These are phyloP conservation scores for Steatornis caripensis DNA, from an alignment of 2,113 vertebrate species.

Conservation along the genomic window DNA sequence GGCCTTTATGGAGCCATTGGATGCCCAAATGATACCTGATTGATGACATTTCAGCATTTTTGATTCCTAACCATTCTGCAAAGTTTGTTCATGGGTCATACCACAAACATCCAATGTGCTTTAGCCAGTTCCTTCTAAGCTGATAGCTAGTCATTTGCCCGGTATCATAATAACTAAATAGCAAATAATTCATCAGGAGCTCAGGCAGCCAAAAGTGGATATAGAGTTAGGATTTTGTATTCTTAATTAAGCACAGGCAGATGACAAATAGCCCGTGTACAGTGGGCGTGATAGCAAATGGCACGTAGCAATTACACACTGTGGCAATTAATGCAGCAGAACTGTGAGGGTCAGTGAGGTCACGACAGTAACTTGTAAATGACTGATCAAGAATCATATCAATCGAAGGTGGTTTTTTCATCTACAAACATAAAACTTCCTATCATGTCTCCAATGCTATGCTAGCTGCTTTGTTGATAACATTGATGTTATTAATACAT, in stretches of 20 bases:
- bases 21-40: background rate
- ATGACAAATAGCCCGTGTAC: background rate
- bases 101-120: background rate
- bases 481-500: conserved; percentile 9
- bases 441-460: background rate
- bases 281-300: background rate
- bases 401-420: background rate
- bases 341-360: background rate
- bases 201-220: background rate
- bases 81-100: background rate
- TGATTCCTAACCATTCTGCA: background rate
- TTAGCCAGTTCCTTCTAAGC: background rate
- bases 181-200: background rate
- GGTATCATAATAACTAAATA: background rate
- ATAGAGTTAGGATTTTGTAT: background rate
- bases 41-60: background rate
- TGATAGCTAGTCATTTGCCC: background rate
- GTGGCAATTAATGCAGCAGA: conserved; percentile 1
- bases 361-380: background rate
- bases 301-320: background rate
- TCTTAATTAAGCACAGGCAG: conserved; percentile 1
- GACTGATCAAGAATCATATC: background rate
- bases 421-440: background rate
- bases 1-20: background rate
- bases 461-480: conserved; percentile 18